Evolutionary conservation across 2,888 invertebrate genomes (phyloP).

Genomic region (Caenorhabditis japonica): DNA sequence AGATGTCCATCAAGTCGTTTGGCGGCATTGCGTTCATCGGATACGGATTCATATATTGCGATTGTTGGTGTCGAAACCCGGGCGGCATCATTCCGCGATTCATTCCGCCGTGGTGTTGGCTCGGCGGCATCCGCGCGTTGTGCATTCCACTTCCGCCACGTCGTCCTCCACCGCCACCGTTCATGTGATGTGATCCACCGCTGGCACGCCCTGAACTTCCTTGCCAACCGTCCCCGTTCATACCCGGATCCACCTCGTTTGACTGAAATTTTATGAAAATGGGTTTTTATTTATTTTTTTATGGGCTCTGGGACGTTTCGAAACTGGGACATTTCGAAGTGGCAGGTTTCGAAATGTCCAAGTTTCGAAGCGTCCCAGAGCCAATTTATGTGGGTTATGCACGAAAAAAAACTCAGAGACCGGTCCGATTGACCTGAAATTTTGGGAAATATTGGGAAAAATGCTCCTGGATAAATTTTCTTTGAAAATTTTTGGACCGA

Average conservation of each 20-base stretch:
- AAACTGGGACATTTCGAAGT: too few relatives aligned
- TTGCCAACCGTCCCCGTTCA: conserved; percentile 59
- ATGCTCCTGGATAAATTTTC: too few relatives aligned
- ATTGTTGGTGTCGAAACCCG: conserved; percentile 29
- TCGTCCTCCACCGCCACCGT: conserved; percentile 37
- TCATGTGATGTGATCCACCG: conserved; percentile 50
- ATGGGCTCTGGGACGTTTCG: too few relatives aligned
- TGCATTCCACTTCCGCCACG: conserved; percentile 29
- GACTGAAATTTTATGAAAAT: conserved; percentile 24
- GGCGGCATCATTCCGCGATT: conserved; percentile 47
- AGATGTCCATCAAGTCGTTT: conserved; percentile 41
- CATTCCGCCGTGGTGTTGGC: conserved; percentile 39
- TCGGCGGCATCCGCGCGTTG: conserved; percentile 27
- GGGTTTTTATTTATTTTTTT: too few relatives aligned
- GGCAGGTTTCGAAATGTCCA: too few relatives aligned
- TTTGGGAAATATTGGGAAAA: too few relatives aligned
- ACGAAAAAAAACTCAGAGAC: too few relatives aligned
- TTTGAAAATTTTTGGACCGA: too few relatives aligned
- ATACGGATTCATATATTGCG: conserved; percentile 24
- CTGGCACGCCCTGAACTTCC: conserved; percentile 41
- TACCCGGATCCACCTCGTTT: conserved; percentile 55
- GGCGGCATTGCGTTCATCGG: conserved; percentile 34
- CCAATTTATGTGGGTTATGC: too few relatives aligned
- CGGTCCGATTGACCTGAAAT: too few relatives aligned
- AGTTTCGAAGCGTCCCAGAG: too few relatives aligned